A percentile compares a stretch with the other conserved stretches of the same genome.
These are phyloP conservation scores for Nomada ruficornis DNA, from an alignment of 2,888 invertebrate genomes.

Conservation along the genomic window DNA sequence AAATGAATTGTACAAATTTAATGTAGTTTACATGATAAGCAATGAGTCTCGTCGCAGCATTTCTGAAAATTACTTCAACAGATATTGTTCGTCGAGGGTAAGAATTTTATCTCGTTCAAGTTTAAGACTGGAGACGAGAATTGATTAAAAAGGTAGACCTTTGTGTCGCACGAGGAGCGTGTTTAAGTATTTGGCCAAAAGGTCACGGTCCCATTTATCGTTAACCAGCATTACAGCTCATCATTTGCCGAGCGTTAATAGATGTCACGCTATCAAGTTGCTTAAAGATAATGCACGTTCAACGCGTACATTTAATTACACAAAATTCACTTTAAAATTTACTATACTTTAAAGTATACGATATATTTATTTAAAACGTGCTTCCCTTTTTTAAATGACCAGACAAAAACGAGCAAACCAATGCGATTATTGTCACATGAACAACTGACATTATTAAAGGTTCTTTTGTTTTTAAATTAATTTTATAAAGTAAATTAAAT, in stretches of 20 bases:
- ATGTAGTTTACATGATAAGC: too few species aligned
- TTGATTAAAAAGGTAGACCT: constrained; percentile 1
- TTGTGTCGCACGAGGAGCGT: constrained; percentile 4
- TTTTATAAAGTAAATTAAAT: too few species aligned
- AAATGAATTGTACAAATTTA: too few species aligned
- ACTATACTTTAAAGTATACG: too few species aligned
- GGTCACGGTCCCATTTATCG: constrained; percentile 50
- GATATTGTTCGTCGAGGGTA: not conserved
- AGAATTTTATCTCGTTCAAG: not conserved
- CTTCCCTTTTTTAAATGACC: too few species aligned
- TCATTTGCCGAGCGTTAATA: constrained; percentile 3
- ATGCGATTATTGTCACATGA: too few species aligned
- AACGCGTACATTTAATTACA: not conserved
- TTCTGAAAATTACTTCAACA: not conserved
- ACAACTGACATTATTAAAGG: too few species aligned
- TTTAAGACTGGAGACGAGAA: not conserved
- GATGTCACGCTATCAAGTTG: constrained; percentile 22
- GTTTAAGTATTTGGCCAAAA: constrained; percentile 26
- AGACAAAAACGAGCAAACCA: too few species aligned
- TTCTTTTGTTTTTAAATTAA: too few species aligned
- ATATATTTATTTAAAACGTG: too few species aligned
- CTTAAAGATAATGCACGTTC: not conserved
- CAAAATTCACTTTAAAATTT: not conserved
- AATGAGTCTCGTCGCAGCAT: too few species aligned
- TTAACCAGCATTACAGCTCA: constrained; percentile 40